These are phyloP conservation scores for Oncorhynchus keta DNA, from an alignment of 2,113 vertebrate genomes.

Conservation along the genomic window DNA sequence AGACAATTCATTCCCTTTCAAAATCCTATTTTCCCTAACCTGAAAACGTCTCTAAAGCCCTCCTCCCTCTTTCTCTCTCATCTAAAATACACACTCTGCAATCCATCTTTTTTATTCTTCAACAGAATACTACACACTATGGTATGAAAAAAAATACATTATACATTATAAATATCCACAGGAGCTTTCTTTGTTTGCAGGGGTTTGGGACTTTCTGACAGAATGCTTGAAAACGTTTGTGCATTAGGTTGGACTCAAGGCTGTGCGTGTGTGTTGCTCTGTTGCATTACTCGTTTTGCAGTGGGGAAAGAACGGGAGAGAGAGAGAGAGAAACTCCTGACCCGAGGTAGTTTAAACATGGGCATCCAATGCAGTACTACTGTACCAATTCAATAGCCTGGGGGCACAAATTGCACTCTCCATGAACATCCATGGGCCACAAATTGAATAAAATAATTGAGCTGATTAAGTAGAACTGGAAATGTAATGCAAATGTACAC, in stretches of 20 bases:
- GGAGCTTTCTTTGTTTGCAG: conserved; percentile 45
- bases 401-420: background rate
- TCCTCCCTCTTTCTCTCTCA: too few species aligned
- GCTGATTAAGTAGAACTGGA: conserved; percentile 4
- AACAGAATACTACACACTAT: conserved; percentile 40
- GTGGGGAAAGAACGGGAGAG: conserved; percentile 21
- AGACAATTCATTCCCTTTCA: too few species aligned
- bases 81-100: too few species aligned
- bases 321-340: conserved; percentile 7
- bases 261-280: conserved; percentile 21
- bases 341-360: background rate
- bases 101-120: too few species aligned
- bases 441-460: background rate
- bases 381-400: background rate
- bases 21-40: too few species aligned
- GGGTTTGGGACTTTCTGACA: conserved; percentile 40
- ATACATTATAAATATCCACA: conserved; percentile 57
- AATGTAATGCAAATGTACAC: background rate
- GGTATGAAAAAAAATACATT: background rate
- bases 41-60: too few species aligned
- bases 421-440: background rate
- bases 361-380: background rate
- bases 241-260: background rate
- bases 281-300: background rate
- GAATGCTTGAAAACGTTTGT: conserved; percentile 22